Percentiles rank a stretch among this genome's conserved stretches.
Evolutionary conservation across 2,113 vertebrate species (phyloP).

Genomic region (Grammomys dolichurus): DNA sequence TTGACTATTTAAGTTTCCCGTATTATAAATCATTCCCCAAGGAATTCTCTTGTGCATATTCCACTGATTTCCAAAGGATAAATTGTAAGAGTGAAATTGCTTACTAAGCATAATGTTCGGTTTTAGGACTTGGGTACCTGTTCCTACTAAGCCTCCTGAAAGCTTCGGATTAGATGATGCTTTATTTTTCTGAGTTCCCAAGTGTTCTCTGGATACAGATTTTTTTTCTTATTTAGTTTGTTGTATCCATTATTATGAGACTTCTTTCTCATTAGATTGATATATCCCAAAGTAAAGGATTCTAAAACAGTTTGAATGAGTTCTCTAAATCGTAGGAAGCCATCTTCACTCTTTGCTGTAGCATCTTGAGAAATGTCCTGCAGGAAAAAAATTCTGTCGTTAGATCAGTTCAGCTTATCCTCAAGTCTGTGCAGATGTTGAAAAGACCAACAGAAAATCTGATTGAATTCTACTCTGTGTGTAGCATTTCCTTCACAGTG

Average conservation of each 20-base stretch:
- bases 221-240: not conserved
- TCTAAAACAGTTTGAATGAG: not conserved
- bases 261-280: conserved; percentile 21
- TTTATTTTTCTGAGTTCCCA: not conserved
- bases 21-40: conserved; percentile 38
- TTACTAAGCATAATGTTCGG: conserved; percentile 34
- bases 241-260: not conserved
- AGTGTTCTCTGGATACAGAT: not conserved
- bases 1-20: conserved; percentile 51
- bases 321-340: not conserved
- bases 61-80: conserved; percentile 53
- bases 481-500: not conserved
- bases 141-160: conserved; percentile 49
- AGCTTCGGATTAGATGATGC: not conserved
- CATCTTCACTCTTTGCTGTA: not conserved
- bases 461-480: not conserved
- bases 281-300: not conserved
- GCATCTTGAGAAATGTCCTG: not conserved
- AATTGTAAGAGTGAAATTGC: conserved; percentile 44
- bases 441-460: not conserved
- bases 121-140: conserved; percentile 36
- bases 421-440: not conserved
- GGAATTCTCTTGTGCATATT: conserved; percentile 6
- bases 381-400: not conserved
- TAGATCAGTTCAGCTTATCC: not conserved